Percentiles rank a stretch among this genome's conserved stretches.
Conservation (phyloP, 2,113 vertebrate species). For the Syngnathus typhle region DNA sequence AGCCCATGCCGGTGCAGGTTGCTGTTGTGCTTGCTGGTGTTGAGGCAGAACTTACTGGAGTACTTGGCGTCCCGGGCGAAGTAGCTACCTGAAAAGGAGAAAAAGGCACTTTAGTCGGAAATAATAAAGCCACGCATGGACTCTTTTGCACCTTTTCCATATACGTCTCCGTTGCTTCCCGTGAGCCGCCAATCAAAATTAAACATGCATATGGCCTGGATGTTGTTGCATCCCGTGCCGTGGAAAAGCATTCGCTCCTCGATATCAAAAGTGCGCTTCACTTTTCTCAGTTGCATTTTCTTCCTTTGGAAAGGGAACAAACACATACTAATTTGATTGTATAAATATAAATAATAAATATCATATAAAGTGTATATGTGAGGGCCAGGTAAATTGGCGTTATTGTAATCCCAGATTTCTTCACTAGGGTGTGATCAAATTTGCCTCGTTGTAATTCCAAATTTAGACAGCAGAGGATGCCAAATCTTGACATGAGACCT, state of each 20-base stretch:
- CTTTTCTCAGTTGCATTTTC: constrained; percentile 90
- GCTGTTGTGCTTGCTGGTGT: constrained; percentile 81
- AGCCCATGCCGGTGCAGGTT: constrained; percentile 75
- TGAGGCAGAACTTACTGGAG: constrained; percentile 91
- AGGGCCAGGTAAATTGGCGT: too few relatives aligned
- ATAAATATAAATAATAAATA: too few relatives aligned
- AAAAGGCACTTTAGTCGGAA: background rate
- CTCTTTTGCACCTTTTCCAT: constrained; percentile 85
- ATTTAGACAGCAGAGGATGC: too few relatives aligned
- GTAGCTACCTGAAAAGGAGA: constrained; percentile 80
- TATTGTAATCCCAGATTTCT: too few relatives aligned
- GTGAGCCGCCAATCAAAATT: constrained; percentile 98
- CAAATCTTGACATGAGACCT: too few relatives aligned
- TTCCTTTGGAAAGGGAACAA: constrained; percentile 73
- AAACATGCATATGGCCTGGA: constrained; percentile 93
- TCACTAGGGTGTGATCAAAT: too few relatives aligned
- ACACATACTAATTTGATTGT: constrained; percentile 14
- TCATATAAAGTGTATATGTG: background rate
- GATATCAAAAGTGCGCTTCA: constrained; percentile 76
- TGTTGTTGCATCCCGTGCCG: constrained; percentile 90
- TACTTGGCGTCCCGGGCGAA: constrained; percentile 90
- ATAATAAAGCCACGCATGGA: background rate
- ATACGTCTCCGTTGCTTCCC: constrained; percentile 86
- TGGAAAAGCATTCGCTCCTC: constrained; percentile 96
- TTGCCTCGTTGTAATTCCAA: too few relatives aligned